Evolutionary conservation across 1,140 invertebrate species (phyloP), one percentile per base, ranked within the genome.

Genomic region (Diorhabda carinulata): DNA sequence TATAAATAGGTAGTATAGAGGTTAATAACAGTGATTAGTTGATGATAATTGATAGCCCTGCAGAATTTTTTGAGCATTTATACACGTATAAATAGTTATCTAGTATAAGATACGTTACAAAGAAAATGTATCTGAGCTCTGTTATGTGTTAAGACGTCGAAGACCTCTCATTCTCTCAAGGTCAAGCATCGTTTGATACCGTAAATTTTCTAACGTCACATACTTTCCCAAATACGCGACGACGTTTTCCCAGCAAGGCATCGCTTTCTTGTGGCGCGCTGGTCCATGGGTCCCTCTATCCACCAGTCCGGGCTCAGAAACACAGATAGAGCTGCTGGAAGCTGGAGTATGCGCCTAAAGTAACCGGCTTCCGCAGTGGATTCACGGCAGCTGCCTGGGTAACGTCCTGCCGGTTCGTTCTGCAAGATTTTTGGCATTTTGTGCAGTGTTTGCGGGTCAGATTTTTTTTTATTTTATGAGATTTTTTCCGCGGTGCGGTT

Each of bases 271-370:
- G n/a, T 52, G 47, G 47, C 47, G 47, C 47, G 47, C 47, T 52
- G 47, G 47, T 52, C 47, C 47, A 52, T 4, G 47, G 25, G 6
- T 52, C 47, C n/a, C 6, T 52, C 47, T n/a, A n/a, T n/a, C 47
- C 6, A 8, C 47, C 47, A 52, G 47, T 52, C 47, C 47, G 47
- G 47, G 47, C 47, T 52, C 47, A 52, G 47, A 52, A 52, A 52
- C 47, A 52, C 47, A 52, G 47, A 52, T 52, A 52, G 47, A 52
- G 47, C 47, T 52, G 47, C 47, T 52, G 47, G 47, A 52, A n/a
- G 47, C 47, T 52, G 47, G 47, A n/a, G n/a, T n/a, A 8, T 52
- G 47, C 47, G 47, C 47, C 6, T n/a, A 6, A 52, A 52, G 47
- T n/a, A 6, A 52, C 47, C 47, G 47, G 47, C 47, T 52, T 52